These are phyloP conservation scores for Hypomesus transpacificus DNA, from an alignment of 2,113 vertebrate species.

Conservation along the genomic window DNA sequence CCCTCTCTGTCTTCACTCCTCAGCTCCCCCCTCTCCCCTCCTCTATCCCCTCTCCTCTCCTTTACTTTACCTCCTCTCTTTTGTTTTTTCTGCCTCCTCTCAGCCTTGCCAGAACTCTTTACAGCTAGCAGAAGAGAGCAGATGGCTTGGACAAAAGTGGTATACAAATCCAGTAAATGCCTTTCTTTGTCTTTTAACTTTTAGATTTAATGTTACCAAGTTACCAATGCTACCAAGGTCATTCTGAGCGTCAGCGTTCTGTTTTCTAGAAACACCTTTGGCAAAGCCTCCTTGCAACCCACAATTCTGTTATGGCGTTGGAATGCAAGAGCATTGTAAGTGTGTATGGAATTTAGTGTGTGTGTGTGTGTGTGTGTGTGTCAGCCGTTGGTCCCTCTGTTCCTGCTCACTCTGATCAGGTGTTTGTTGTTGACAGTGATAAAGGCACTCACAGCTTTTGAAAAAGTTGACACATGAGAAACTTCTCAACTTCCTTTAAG, in stretches of 20 bases:
- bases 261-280: too few relatives aligned
- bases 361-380: neutral
- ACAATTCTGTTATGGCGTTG: too few relatives aligned
- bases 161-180: neutral
- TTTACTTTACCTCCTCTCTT: too few relatives aligned
- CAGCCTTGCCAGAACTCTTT: constrained; percentile 12
- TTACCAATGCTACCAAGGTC: too few relatives aligned
- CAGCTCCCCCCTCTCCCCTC: too few relatives aligned
- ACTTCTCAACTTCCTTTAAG: neutral
- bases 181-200: constrained; percentile 7
- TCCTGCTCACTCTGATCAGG: constrained; percentile 18
- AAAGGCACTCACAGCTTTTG: constrained; percentile 28
- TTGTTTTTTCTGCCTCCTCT: neutral
- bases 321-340: too few relatives aligned
- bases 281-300: too few relatives aligned
- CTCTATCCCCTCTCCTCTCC: too few relatives aligned
- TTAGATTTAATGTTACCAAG: neutral
- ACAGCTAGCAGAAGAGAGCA: constrained; percentile 11
- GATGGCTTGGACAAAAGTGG: constrained; percentile 8
- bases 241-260: too few relatives aligned
- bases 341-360: too few relatives aligned
- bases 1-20: too few relatives aligned
- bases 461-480: constrained; percentile 29
- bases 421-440: constrained; percentile 24
- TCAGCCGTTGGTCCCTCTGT: neutral